Percentiles rank a stretch among this genome's conserved stretches.
Conservation (phyloP, 2,797 vertebrate species). For the Hemibagrus guttatus region DNA sequence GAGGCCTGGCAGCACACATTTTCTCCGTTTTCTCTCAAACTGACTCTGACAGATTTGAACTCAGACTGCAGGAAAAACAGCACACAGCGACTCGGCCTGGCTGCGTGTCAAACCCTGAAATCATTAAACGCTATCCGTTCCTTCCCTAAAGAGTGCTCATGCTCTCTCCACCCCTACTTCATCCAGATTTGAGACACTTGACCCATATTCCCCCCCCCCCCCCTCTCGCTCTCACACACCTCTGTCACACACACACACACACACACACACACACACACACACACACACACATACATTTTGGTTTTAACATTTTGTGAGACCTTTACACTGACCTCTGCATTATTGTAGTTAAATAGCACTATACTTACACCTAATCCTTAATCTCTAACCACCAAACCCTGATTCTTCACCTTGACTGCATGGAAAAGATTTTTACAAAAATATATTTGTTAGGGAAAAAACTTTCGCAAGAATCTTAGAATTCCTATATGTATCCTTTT, state of each 20-base stretch:
- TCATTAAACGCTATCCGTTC: constrained; percentile 46
- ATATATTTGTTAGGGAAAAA: neutral
- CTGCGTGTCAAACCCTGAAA: constrained; percentile 41
- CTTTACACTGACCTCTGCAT: neutral
- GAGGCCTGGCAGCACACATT: constrained; percentile 33
- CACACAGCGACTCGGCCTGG: constrained; percentile 24
- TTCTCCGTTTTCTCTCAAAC: constrained; percentile 35
- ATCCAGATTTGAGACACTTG: constrained; percentile 30
- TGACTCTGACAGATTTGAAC: constrained; percentile 52
- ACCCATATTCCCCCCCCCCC: constrained; percentile 14
- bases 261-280: neutral
- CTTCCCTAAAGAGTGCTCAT: constrained; percentile 37
- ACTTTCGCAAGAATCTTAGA: no score
- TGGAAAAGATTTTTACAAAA: neutral
- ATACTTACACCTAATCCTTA: neutral
- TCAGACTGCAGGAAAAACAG: constrained; percentile 45
- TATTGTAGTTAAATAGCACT: neutral
- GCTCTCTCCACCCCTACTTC: constrained; percentile 20
- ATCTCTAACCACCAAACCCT: neutral
- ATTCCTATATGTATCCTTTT: neutral
- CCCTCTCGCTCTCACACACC: no score
- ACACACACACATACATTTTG: neutral
- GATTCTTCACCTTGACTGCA: neutral
- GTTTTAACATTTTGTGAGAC: neutral
- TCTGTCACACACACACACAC: neutral